Conservation (phyloP, 2,888 invertebrate species). For the Zeuzera pyrina region DNA sequence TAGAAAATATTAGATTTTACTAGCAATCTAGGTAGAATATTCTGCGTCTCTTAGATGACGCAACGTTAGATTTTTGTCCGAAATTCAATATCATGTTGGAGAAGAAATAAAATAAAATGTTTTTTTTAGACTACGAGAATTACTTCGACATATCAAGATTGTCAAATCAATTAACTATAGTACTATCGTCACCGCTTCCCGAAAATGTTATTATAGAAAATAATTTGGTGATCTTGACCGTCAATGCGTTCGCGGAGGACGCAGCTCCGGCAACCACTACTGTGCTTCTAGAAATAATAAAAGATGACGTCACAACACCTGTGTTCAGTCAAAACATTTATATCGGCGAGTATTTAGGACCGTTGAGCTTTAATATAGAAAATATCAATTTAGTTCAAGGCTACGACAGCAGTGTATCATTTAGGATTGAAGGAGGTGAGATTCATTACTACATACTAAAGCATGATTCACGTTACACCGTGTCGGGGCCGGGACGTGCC, state of each 20-base stretch:
- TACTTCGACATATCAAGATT: conserved; percentile 25
- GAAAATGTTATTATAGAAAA: conserved; percentile 34
- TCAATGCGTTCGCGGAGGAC: conserved; percentile 37
- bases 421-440: conserved; percentile 44
- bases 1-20: no score
- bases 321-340: conserved; percentile 38
- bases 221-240: conserved; percentile 33
- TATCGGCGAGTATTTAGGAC: conserved; percentile 30
- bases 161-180: conserved; percentile 27
- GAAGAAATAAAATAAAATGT: conserved; percentile 6
- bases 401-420: conserved; percentile 31
- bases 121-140: conserved; percentile 31
- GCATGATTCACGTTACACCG: no score
- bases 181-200: conserved; percentile 24
- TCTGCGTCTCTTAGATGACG: no score
- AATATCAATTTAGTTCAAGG: conserved; percentile 37
- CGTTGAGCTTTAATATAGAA: conserved; percentile 28
- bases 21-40: no score
- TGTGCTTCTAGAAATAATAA: conserved; percentile 42
- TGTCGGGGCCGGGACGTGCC: no score
- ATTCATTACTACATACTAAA: no score
- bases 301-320: conserved; percentile 42
- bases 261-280: conserved; percentile 27
- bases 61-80: no score
- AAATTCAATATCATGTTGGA: no score